Conservation (phyloP, 2,888 invertebrate species). For the Agrotis puta region DNA sequence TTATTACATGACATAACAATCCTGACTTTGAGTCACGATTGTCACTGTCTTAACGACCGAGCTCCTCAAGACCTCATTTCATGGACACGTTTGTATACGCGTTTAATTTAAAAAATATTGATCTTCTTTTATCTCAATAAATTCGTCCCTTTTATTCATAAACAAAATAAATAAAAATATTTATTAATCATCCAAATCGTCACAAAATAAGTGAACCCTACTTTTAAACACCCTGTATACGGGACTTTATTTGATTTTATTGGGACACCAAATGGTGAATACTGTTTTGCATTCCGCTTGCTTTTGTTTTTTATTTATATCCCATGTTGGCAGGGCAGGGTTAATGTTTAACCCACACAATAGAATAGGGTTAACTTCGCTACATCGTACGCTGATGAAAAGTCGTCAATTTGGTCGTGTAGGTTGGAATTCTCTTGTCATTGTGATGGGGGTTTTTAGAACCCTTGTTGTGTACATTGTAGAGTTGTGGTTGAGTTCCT, state of each 20-base stretch:
- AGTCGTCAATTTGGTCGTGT: conserved; percentile 5
- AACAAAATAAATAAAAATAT: too few relatives aligned
- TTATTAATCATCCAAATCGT: not conserved
- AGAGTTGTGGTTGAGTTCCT: not conserved
- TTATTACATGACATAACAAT: too few relatives aligned
- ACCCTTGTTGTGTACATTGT: not conserved
- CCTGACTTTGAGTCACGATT: too few relatives aligned
- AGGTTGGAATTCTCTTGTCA: not conserved
- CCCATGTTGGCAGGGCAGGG: conserved; percentile 8
- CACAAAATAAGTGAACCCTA: not conserved
- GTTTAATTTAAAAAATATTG: too few relatives aligned
- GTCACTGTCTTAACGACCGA: too few relatives aligned
- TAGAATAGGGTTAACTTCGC: conserved; percentile 2
- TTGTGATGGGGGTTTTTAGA: not conserved
- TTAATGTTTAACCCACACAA: conserved; percentile 39
- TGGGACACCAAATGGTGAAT: conserved; percentile 21
- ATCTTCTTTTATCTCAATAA: too few relatives aligned
- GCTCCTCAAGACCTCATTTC: too few relatives aligned
- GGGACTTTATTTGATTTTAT: conserved; percentile 49
- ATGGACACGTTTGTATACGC: too few relatives aligned
- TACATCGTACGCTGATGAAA: conserved; percentile 23
- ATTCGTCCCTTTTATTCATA: too few relatives aligned
- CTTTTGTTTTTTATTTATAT: conserved; percentile 45
- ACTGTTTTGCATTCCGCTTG: conserved; percentile 37
- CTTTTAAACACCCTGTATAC: conserved; percentile 2